Evolutionary conservation across 1,140 invertebrate species (phyloP).

Genomic region (Dinothrombium tinctorium): DNA sequence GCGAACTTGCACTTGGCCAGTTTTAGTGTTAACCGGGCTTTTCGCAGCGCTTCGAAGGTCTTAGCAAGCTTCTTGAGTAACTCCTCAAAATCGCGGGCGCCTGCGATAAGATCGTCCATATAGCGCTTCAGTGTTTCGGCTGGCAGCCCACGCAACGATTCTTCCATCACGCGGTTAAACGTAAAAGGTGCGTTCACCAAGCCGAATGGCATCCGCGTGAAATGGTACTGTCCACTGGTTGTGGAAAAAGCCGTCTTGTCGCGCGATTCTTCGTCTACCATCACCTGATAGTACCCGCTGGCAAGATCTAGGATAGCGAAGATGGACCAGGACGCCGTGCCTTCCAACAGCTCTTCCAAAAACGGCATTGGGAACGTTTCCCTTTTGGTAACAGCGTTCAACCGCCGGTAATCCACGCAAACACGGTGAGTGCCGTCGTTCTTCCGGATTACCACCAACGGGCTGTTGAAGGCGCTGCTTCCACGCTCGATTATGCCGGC

Average conservation of each 20-base stretch:
- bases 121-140: too few relatives aligned
- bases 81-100: too few relatives aligned
- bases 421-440: slow-evolving; percentile 23
- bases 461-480: too few relatives aligned
- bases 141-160: background rate
- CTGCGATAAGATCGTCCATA: too few relatives aligned
- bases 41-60: too few relatives aligned
- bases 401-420: slow-evolving; percentile 25
- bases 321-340: background rate
- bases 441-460: slow-evolving; percentile 21
- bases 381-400: slow-evolving; percentile 20
- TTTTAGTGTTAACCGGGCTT: too few relatives aligned
- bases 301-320: slow-evolving; percentile 8
- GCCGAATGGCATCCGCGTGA: slow-evolving; percentile 3
- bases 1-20: too few relatives aligned
- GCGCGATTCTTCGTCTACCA: background rate
- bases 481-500: too few relatives aligned
- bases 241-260: slow-evolving; percentile 24
- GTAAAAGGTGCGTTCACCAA: background rate
- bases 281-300: slow-evolving; percentile 9
- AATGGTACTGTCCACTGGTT: slow-evolving; percentile 21
- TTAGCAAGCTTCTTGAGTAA: too few relatives aligned
- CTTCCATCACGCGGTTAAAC: background rate
- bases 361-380: slow-evolving; percentile 28
- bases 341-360: slow-evolving; percentile 15